Base-by-base conservation (phyloP, 1,140 invertebrate genomes). In the Streblospio benedicti region DNA sequence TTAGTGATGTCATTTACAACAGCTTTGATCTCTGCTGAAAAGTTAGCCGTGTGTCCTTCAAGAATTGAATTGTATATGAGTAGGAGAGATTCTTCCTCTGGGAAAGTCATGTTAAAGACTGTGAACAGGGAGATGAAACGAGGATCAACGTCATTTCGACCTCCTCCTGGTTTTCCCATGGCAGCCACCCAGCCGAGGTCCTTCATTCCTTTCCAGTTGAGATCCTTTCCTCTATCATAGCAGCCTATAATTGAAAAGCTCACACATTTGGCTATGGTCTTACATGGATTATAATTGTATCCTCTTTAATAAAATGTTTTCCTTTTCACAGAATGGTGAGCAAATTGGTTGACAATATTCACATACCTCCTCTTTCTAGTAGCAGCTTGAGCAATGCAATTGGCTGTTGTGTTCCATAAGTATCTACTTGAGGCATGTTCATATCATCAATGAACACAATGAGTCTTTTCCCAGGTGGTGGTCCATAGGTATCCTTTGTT, bases 361-460 rank as follows among this genome's bases (percentile, higher is more conserved):
- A n/a, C n/a, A n/a, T n/a, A n/a, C n/a, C 91, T 61, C 86, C 86
- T 65, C 84, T 84, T 75, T 94, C 90, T 45, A 94, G 83, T 1
- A 94, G 72, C 20, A 93, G 73, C 75, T 93, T 94, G 0, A 95
- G 76, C 6, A 94, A 72, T 0, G 91, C 91, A 62, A 94, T 91
- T 0, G 91, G 91, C 69, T 94, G 91, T 75, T 94, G 91, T 0
- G 89, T 93, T 1, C 91, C 91, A 70, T 93, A 93, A 1, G 84
- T 87, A 71, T 87, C 88, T 65, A 81, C 81, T 76, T 89, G 84
- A 35, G 91, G 90, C 90, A 93, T 93, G 74, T 94, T 93, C 85
- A 95, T 86, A 69, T 95, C 90, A 73, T 95, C 92, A 64, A 95
- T 87, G 71, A 94, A 94, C 64, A 91, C 83, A 44, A 92, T 80